phyloP scores from a whole-genome alignment of 2,797 vertebrate genomes.

The Poecilia picta region DNA sequence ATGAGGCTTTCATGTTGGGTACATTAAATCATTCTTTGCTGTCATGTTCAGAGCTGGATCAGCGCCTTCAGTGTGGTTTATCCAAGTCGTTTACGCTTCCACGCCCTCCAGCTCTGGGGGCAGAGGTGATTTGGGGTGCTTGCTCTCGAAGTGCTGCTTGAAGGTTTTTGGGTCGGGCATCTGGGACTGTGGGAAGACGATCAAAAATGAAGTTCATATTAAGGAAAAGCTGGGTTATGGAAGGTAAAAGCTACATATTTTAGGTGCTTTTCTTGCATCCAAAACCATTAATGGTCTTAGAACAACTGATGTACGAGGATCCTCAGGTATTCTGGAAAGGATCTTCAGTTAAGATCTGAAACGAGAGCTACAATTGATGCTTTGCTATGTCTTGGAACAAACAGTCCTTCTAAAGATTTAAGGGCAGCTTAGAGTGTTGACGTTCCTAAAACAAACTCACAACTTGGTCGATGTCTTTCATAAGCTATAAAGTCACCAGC shows the following conservation, averaged over 20 bases:
- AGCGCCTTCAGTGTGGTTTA: conserved; percentile 43
- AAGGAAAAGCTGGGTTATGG: neutral
- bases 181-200: conserved; percentile 84
- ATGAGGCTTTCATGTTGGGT: conserved; percentile 44
- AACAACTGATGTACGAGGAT: neutral
- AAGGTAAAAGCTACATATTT: neutral
- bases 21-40: conserved; percentile 54
- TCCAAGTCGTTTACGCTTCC: conserved; percentile 83
- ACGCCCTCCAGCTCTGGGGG: conserved; percentile 92
- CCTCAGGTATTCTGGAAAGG: neutral
- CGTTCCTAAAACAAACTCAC: neutral
- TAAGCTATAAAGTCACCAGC: neutral
- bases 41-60: conserved; percentile 55
- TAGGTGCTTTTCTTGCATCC: neutral
- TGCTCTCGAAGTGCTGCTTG: conserved; percentile 98
- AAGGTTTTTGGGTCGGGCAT: conserved; percentile 98
- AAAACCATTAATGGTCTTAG: neutral
- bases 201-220: neutral
- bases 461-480: neutral
- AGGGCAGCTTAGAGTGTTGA: neutral
- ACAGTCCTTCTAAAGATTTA: neutral
- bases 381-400: neutral
- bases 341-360: neutral
- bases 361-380: neutral
- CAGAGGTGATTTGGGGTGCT: conserved; percentile 94